A percentile compares a stretch with the other conserved stretches of the same genome.
phyloP scores from a whole-genome alignment of 2,888 invertebrate genomes.

The Melanostoma scalare region DNA sequence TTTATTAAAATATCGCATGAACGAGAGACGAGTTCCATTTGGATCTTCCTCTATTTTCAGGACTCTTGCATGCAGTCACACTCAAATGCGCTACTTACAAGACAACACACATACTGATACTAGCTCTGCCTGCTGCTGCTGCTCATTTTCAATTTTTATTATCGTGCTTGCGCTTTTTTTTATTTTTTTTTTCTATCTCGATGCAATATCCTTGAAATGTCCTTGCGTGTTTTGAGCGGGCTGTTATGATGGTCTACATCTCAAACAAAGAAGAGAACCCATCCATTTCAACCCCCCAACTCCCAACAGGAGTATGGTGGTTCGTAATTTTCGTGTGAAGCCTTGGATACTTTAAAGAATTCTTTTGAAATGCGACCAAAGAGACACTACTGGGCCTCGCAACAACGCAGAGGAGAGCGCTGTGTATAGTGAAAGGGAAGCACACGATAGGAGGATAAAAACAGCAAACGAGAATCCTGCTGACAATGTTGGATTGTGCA shows the following conservation, averaged over 20 bases:
- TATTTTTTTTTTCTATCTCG: conserved; percentile 30
- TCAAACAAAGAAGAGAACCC: conserved; percentile 26
- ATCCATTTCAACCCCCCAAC: background rate
- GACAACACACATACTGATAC: conserved; percentile 7
- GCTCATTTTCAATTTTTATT: conserved; percentile 72
- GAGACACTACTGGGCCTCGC: conserved; percentile 22
- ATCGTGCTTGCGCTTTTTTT: conserved; percentile 50
- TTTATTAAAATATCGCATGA: conserved; percentile 73
- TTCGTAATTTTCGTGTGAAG: conserved; percentile 68
- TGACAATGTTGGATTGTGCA: conserved; percentile 67
- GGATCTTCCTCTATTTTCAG: conserved; percentile 22
- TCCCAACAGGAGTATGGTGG: conserved; percentile 12
- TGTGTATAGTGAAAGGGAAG: background rate
- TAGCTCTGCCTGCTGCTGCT: conserved; percentile 1
- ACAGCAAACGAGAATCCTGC: conserved; percentile 45
- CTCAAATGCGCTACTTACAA: conserved; percentile 34
- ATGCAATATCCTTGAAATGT: conserved; percentile 73
- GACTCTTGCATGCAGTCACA: conserved; percentile 44
- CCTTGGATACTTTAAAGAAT: conserved; percentile 44
- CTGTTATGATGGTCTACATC: conserved; percentile 65
- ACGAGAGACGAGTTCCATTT: conserved; percentile 64
- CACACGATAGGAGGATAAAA: conserved; percentile 37
- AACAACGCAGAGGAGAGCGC: conserved; percentile 5
- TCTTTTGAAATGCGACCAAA: conserved; percentile 43
- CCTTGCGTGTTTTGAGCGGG: conserved; percentile 67